Conservation (phyloP, 2,113 vertebrate species). For the Anser brachyrhynchus region DNA sequence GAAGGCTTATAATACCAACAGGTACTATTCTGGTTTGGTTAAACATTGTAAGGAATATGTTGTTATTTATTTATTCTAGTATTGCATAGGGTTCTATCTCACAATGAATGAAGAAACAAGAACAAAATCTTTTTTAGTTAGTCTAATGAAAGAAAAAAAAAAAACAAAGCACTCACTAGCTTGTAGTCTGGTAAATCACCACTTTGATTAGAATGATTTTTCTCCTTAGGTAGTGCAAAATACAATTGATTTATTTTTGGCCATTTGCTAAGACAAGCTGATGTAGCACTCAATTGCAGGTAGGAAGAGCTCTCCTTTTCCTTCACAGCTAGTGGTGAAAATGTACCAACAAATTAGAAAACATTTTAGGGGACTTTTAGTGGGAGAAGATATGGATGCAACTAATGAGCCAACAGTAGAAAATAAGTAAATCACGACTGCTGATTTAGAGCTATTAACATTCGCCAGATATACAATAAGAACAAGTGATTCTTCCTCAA, state of each 20-base stretch:
- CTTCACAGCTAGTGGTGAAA: not conserved
- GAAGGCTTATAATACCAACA: not conserved
- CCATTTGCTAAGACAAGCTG: slow-evolving; percentile 42
- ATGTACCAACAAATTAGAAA: slow-evolving; percentile 38
- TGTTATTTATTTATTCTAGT: not conserved
- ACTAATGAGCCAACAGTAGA: slow-evolving; percentile 7
- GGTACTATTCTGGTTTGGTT: not conserved
- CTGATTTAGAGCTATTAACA: not conserved
- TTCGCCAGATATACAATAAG: not conserved
- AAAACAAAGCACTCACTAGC: not conserved
- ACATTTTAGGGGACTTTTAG: slow-evolving; percentile 22
- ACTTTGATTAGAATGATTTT: slow-evolving; percentile 55
- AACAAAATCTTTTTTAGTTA: slow-evolving; percentile 1
- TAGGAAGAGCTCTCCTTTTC: not conserved
- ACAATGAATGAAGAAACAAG: slow-evolving; percentile 23
- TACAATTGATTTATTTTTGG: slow-evolving; percentile 44
- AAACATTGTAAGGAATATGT: not conserved
- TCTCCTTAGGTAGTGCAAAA: slow-evolving; percentile 35
- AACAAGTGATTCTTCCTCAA: not conserved
- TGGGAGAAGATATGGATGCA: not conserved
- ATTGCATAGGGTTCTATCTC: not conserved
- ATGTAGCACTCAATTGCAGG: slow-evolving; percentile 22
- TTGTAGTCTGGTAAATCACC: slow-evolving; percentile 7
- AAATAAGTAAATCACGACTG: not conserved
- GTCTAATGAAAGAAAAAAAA: not conserved